Evolutionary conservation across 2,797 vertebrate species (phyloP).

Genomic region (Eospalax fontanierii): DNA sequence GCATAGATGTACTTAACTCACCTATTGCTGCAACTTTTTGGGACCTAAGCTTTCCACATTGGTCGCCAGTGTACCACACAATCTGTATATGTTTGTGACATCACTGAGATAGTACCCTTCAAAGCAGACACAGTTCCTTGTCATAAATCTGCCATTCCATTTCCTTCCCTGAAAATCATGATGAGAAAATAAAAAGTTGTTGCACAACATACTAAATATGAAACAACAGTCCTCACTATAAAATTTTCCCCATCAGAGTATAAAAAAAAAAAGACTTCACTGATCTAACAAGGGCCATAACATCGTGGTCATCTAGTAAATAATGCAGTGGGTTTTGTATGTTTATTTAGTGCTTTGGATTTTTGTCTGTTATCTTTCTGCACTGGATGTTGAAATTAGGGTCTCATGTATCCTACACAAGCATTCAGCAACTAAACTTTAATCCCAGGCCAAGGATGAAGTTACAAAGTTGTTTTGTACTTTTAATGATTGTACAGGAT

Average conservation of each 20-base stretch:
- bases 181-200: conserved; percentile 88
- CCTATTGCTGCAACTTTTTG: conserved; percentile 63
- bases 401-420: neutral
- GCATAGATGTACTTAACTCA: conserved; percentile 76
- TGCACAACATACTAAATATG: conserved; percentile 88
- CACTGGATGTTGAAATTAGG: neutral
- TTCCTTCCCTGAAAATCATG: conserved; percentile 82
- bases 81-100: neutral
- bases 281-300: conserved; percentile 83
- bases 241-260: conserved; percentile 82
- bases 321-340: neutral
- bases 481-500: conserved; percentile 87
- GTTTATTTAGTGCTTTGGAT: neutral
- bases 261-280: conserved; percentile 73
- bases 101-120: conserved; percentile 9
- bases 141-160: conserved; percentile 76
- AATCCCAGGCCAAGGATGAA: conserved; percentile 61
- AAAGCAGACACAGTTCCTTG: conserved; percentile 72
- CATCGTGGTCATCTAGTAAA: conserved; percentile 66
- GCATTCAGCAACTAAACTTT: neutral
- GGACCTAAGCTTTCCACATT: neutral
- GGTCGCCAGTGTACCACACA: conserved; percentile 44
- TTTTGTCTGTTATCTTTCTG: neutral
- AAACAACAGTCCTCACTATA: conserved; percentile 88
- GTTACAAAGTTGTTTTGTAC: conserved; percentile 6